Evolutionary conservation across 2,888 invertebrate genomes (phyloP).

Genomic region (Himalopsyche japonica): DNA sequence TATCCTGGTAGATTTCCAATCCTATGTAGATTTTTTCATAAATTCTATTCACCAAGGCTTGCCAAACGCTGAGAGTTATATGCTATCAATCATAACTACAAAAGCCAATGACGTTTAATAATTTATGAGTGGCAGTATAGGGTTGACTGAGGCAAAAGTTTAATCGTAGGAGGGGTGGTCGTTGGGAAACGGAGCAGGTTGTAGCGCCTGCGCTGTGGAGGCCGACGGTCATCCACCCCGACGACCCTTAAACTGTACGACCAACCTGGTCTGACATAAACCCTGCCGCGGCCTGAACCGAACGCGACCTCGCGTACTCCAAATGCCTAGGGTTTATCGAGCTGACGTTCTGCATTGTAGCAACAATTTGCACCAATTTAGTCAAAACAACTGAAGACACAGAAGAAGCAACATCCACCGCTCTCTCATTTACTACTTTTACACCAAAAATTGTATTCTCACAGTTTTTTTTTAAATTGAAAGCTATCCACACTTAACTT

Average conservation of each 20-base stretch:
- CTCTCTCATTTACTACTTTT: not conserved
- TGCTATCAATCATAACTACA: conserved; percentile 13
- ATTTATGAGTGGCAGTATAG: not conserved
- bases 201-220: conserved; percentile 24
- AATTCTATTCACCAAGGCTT: not conserved
- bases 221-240: conserved; percentile 28
- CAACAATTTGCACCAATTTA: not conserved
- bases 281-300: not conserved
- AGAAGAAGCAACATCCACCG: not conserved
- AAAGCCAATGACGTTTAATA: conserved; percentile 17
- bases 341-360: not conserved
- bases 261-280: not conserved
- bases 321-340: not conserved
- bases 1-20: no score
- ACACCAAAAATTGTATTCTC: no score
- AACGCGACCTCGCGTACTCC: not conserved
- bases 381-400: not conserved
- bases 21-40: no score
- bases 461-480: no score
- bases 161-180: not conserved
- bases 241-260: not conserved
- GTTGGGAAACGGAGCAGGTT: conserved; percentile 15
- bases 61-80: not conserved
- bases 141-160: not conserved
- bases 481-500: no score